These are phyloP conservation scores for Hyperoodon ampullatus DNA, from an alignment of 2,113 vertebrate species.

Conservation along the genomic window DNA sequence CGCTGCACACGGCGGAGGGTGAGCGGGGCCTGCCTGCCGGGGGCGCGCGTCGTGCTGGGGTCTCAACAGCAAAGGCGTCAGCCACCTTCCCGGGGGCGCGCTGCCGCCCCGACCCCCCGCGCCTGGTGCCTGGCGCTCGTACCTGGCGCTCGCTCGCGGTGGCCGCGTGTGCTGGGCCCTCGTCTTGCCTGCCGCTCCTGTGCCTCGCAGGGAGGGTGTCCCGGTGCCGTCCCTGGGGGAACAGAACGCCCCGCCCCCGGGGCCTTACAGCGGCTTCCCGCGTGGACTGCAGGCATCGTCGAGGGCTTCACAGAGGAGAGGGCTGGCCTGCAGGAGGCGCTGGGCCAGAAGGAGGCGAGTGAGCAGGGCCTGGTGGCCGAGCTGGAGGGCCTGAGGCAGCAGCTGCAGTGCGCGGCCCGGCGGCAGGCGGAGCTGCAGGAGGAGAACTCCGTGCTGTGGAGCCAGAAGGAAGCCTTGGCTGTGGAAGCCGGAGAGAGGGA, in stretches of 20 bases:
- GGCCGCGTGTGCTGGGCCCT: not conserved
- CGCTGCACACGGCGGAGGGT: slow-evolving; percentile 95
- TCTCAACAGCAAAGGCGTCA: too few species aligned
- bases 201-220: too few species aligned
- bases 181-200: too few species aligned
- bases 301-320: slow-evolving; percentile 94
- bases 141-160: too few species aligned
- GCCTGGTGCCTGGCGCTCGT: rapidly evolving
- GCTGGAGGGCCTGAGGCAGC: slow-evolving; percentile 88
- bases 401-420: slow-evolving; percentile 82
- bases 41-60: too few species aligned
- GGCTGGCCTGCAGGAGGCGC: slow-evolving; percentile 87
- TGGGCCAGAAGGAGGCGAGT: slow-evolving; percentile 90
- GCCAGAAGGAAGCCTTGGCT: slow-evolving; percentile 82
- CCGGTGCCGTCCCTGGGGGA: rapidly evolving
- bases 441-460: slow-evolving; percentile 49
- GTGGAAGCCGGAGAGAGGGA: slow-evolving; percentile 83
- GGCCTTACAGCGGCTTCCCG: not conserved
- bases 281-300: slow-evolving; percentile 86
- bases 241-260: not conserved
- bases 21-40: not conserved
- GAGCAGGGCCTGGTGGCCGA: slow-evolving; percentile 90
- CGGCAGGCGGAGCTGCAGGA: slow-evolving; percentile 80
- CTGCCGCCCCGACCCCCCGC: rapidly evolving
- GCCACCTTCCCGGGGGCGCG: not conserved